Conservation (phyloP, 23 tunicate genomes). For the Clavelina lepadiformis region DNA sequence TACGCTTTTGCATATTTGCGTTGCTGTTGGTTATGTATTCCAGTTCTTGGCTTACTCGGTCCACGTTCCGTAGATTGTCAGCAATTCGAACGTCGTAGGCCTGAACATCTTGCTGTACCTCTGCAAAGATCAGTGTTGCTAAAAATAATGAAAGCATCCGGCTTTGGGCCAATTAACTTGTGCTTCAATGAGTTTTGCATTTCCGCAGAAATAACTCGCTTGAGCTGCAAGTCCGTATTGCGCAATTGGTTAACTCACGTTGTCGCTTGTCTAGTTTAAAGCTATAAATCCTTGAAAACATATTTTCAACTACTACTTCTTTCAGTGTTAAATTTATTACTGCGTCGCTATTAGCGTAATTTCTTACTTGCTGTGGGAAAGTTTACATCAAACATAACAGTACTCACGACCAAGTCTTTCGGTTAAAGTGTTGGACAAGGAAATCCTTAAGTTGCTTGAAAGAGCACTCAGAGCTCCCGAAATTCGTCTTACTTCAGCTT, state of each 20-base stretch:
- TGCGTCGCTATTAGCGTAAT: background rate
- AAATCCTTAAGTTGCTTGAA: slow-evolving; percentile 15
- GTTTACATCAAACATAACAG: background rate
- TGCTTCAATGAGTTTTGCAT: too few relatives aligned
- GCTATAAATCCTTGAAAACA: too few relatives aligned
- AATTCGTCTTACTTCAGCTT: slow-evolving; percentile 21
- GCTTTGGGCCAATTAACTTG: too few relatives aligned
- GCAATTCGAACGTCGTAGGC: slow-evolving; percentile 1
- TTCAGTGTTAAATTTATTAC: too few relatives aligned
- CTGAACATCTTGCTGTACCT: slow-evolving; percentile 20
- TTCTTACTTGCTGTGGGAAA: background rate
- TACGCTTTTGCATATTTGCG: slow-evolving; percentile 50
- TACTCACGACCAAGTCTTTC: slow-evolving; percentile 30
- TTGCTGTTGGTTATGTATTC: slow-evolving; percentile 56
- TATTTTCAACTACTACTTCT: too few relatives aligned
- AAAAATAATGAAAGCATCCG: background rate
- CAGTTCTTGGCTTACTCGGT: slow-evolving; percentile 17
- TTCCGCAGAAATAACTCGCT: too few relatives aligned
- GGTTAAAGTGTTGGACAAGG: slow-evolving; percentile 3
- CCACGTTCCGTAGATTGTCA: slow-evolving; percentile 25
- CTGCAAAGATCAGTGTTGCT: slow-evolving; percentile 1
- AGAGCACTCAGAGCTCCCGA: slow-evolving; percentile 17
- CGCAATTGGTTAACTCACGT: too few relatives aligned
- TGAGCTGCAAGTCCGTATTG: too few relatives aligned
- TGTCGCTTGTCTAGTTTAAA: too few relatives aligned